Evolutionary conservation across 2,888 invertebrate species (phyloP), one percentile per base, ranked within the genome.

Genomic region (Ligdia adustata): DNA sequence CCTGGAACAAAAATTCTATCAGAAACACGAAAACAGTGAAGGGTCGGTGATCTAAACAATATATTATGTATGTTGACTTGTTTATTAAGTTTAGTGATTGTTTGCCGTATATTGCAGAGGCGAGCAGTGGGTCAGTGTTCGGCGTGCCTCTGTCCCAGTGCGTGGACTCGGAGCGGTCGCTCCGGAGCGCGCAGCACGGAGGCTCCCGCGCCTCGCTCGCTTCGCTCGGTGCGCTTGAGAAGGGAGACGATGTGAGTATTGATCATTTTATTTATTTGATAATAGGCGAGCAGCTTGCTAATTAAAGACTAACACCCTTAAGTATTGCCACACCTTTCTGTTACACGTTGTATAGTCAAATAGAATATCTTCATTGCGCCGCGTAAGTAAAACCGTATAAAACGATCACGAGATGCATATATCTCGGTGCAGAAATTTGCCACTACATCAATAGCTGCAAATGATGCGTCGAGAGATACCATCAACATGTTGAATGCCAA

Each of bases 111-210:
- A n/a, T 58, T 56, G 1, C 72, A 88, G 89, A 89, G 31, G 66
- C 80, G 1, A 60, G 75, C 24, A 55, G 66, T 2, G 94, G 96
- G 44, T 90, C 95, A 62, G 95, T 97, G 43, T 98, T 98, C 71
- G 97, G 97, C 4, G 94, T 97, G 57, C 94, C 97, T 1, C 84
- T 98, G 59, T 91, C 93, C 39, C 95, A 95, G 72, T 97, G 97
- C 75, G 93, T 98, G 63, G 94, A 95, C 71, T 95, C 96, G 63
- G 97, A 97, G 81, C 73, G 91, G 72, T 81, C 87, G 75, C 57
- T 90, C 33, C 66, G 88, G 22, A 62, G 83, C 57, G 78, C 85
- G 69, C 82, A 90, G 76, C 83, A 87, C 50, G 91, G 92, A 4
- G 93, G 93, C 14, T 95, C 95, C 43, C 90, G 95, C 48, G 92